Conservation (phyloP, 2,797 vertebrate genomes). For the Melanotaenia trifasciata region DNA sequence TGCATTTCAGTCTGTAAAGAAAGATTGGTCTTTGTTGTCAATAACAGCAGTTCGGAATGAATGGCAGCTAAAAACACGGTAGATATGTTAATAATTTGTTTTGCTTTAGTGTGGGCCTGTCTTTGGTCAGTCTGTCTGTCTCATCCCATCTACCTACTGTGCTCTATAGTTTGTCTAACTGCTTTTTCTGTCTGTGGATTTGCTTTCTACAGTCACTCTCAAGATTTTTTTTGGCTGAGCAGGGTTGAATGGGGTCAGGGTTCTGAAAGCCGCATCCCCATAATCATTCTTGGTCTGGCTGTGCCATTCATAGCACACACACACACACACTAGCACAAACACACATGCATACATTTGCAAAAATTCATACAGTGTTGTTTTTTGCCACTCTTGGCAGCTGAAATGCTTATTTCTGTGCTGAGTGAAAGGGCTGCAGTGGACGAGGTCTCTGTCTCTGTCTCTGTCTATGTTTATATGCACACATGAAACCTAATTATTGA, state of each 20-base stretch:
- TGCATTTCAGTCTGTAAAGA: background rate
- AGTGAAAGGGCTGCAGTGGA: conserved; percentile 37
- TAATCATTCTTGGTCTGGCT: conserved; percentile 54
- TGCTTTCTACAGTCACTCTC: conserved; percentile 39
- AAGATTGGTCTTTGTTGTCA: background rate
- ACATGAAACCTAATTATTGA: conserved; percentile 37
- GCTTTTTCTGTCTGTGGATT: conserved; percentile 22
- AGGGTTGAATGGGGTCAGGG: conserved; percentile 75
- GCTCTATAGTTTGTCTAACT: no score
- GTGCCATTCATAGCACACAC: conserved; percentile 34
- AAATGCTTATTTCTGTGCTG: conserved; percentile 38
- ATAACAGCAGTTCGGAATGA: background rate
- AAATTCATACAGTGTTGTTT: conserved; percentile 5
- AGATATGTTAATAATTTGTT: background rate
- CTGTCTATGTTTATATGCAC: conserved; percentile 19
- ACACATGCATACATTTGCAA: conserved; percentile 11
- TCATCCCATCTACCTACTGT: background rate
- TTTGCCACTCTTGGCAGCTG: conserved; percentile 46
- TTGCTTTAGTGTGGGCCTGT: background rate
- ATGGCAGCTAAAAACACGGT: background rate
- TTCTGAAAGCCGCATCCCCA: conserved; percentile 59
- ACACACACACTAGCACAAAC: conserved; percentile 43
- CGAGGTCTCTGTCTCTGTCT: conserved; percentile 20
- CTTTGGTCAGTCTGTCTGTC: background rate
- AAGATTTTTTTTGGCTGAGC: conserved; percentile 61